These are phyloP conservation scores for Gastrophysa polygoni DNA, from an alignment of 2,888 invertebrate species.

Conservation along the genomic window DNA sequence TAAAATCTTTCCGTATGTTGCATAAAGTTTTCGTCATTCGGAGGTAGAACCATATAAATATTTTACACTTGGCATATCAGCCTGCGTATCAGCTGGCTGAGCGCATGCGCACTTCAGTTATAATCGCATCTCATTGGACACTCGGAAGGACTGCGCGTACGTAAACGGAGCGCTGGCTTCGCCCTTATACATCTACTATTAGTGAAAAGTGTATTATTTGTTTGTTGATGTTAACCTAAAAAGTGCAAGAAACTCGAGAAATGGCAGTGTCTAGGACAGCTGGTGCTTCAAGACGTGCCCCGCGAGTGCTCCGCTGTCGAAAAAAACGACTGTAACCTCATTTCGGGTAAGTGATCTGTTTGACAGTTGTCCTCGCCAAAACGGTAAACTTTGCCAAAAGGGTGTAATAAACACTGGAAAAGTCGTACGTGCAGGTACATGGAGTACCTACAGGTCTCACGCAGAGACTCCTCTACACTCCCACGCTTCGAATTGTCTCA, in stretches of 20 bases:
- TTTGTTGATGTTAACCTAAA: constrained; percentile 57
- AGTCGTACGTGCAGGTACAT: constrained; percentile 26
- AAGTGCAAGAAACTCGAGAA: constrained; percentile 45
- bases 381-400: no score
- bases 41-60: no score
- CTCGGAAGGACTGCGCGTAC: constrained; percentile 54
- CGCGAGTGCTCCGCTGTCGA: constrained; percentile 37
- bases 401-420: constrained; percentile 43
- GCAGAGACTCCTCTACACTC: background rate
- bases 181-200: constrained; percentile 49
- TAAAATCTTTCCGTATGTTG: no score
- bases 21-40: no score
- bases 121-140: constrained; percentile 31
- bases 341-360: constrained; percentile 48
- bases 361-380: constrained; percentile 51
- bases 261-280: constrained; percentile 40
- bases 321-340: constrained; percentile 49
- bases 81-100: constrained; percentile 29
- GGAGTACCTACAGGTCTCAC: constrained; percentile 20
- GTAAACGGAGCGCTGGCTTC: constrained; percentile 45
- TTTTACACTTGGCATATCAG: constrained; percentile 15
- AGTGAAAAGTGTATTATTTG: constrained; percentile 51
- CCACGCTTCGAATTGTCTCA: no score
- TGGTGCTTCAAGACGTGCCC: constrained; percentile 34
- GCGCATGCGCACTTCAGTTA: constrained; percentile 36